phyloP scores from a whole-genome alignment of 2,113 vertebrate genomes.

The Lipophrys pholis region DNA sequence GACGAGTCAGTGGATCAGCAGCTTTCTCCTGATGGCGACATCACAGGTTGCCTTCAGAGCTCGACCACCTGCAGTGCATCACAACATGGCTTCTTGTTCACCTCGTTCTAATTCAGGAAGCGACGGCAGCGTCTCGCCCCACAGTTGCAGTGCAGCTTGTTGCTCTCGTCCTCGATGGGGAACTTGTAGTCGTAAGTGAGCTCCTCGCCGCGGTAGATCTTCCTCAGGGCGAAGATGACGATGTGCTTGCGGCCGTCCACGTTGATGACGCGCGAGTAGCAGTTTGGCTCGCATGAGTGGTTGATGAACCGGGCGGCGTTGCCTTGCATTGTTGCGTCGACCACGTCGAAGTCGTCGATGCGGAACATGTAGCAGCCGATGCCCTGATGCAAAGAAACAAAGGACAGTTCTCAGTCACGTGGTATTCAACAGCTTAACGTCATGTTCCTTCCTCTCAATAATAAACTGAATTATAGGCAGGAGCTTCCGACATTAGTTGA shows the following conservation, averaged over 20 bases:
- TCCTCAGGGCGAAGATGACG: constrained; percentile 91
- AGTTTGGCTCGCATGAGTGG: constrained; percentile 95
- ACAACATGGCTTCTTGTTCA: constrained; percentile 13
- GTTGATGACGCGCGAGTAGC: constrained; percentile 92
- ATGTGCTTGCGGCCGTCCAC: constrained; percentile 95
- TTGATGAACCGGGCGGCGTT: constrained; percentile 95
- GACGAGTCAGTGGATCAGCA: constrained; percentile 14
- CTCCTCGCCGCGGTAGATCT: constrained; percentile 92
- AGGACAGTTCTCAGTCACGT: neutral
- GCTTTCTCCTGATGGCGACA: constrained; percentile 5
- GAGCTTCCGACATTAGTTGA: neutral
- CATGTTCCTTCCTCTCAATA: too few species aligned
- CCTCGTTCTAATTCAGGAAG: constrained; percentile 86
- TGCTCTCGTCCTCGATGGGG: constrained; percentile 91
- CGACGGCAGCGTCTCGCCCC: constrained; percentile 88
- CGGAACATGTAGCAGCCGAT: constrained; percentile 97
- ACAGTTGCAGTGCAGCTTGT: constrained; percentile 92
- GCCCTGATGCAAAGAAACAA: constrained; percentile 76
- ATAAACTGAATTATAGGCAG: too few species aligned
- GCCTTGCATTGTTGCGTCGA: constrained; percentile 93
- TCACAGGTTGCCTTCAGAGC: neutral
- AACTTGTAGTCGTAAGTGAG: constrained; percentile 97
- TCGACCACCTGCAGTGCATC: constrained; percentile 23
- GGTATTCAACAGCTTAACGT: too few species aligned
- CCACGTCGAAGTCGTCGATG: constrained; percentile 94